phyloP scores from a whole-genome alignment of 2,797 vertebrate genomes.

The Syndactyla subalaris region DNA sequence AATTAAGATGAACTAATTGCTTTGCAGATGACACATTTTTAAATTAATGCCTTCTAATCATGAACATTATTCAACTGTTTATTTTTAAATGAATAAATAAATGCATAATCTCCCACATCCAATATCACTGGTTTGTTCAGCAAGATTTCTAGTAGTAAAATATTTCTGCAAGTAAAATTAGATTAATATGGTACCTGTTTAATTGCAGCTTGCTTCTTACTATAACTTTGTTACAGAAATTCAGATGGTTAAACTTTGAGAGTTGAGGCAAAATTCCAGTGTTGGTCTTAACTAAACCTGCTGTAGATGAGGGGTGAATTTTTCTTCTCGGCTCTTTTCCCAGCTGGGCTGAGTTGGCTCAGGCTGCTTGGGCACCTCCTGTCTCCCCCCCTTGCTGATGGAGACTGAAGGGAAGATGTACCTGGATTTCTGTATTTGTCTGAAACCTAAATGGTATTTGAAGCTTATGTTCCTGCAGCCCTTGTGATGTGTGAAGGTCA shows the following conservation, averaged over 20 bases:
- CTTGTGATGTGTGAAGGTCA: background rate
- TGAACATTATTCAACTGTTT: background rate
- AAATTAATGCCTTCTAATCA: background rate
- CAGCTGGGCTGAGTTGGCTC: background rate
- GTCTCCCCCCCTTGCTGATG: background rate
- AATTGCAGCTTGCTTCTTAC: background rate
- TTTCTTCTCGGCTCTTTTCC: background rate
- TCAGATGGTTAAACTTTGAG: background rate
- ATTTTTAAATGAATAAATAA: background rate
- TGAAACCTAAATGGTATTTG: background rate
- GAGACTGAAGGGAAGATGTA: background rate
- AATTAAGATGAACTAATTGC: slow-evolving; percentile 24
- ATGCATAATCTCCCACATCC: background rate
- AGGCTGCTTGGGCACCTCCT: background rate
- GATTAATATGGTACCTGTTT: background rate
- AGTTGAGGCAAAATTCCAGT: background rate
- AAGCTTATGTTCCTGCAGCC: background rate
- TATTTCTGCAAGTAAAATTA: background rate
- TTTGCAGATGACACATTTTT: slow-evolving; percentile 15
- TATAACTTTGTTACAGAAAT: background rate
- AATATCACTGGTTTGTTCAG: background rate
- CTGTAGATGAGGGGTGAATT: background rate
- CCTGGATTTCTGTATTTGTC: background rate
- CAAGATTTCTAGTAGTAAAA: background rate
- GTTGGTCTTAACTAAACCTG: background rate